phyloP scores from a whole-genome alignment of 2,797 vertebrate species.

The Euphonia xanthogaster region DNA sequence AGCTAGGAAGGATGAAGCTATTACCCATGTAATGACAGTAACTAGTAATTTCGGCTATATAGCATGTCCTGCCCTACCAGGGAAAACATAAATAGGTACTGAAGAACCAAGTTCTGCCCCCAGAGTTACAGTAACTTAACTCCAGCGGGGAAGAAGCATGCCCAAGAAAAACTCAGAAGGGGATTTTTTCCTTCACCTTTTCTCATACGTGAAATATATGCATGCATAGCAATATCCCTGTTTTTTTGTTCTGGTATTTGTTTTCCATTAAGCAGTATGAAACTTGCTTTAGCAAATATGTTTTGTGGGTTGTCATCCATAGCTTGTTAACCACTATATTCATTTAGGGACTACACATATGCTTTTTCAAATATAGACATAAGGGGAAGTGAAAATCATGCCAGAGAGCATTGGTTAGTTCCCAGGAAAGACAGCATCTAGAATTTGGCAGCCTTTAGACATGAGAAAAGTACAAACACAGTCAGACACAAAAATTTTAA shows the following conservation, averaged over 20 bases:
- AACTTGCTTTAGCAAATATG: conserved; percentile 48
- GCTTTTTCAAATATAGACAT: conserved; percentile 54
- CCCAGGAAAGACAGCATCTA: conserved; percentile 51
- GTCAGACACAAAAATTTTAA: neutral
- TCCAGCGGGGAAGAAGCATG: rapidly evolving
- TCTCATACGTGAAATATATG: neutral
- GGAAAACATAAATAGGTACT: neutral
- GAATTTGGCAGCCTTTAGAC: conserved; percentile 42
- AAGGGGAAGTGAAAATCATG: conserved; percentile 59
- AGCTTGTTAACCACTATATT: conserved; percentile 60
- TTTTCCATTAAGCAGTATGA: conserved; percentile 48
- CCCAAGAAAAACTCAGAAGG: neutral
- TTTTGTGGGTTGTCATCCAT: conserved; percentile 58
- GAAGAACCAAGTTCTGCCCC: neutral
- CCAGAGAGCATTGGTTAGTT: conserved; percentile 55
- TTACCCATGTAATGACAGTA: neutral
- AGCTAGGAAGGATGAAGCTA: neutral
- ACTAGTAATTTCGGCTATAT: neutral
- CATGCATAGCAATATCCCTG: neutral
- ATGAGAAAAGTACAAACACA: neutral
- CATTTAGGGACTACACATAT: conserved; percentile 49
- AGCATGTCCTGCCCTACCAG: neutral
- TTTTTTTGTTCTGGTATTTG: conserved; percentile 18
- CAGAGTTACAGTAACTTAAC: neutral
- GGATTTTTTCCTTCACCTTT: neutral